phyloP scores from a whole-genome alignment of 2,888 invertebrate genomes.

The Caenorhabditis sulstoni region DNA sequence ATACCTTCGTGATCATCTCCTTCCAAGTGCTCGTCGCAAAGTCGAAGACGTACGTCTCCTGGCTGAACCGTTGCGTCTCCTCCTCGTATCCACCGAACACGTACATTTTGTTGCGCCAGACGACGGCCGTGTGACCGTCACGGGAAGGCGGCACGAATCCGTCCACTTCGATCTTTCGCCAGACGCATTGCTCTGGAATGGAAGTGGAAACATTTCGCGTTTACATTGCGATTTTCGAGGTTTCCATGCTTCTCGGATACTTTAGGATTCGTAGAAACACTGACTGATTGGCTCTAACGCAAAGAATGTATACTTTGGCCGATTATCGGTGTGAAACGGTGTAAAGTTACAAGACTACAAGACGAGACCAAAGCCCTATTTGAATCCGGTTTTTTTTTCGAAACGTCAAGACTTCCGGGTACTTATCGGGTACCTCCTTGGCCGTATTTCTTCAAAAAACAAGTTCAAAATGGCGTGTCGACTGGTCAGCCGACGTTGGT shows the following conservation, averaged over 20 bases:
- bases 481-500: no score
- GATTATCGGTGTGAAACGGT: no score
- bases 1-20: slow-evolving; percentile 75
- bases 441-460: background rate
- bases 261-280: no score
- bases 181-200: slow-evolving; percentile 80
- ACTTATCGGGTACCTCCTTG: background rate
- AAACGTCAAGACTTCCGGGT: background rate
- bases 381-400: background rate
- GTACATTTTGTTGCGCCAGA: slow-evolving; percentile 85
- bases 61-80: slow-evolving; percentile 88
- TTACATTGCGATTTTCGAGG: no score
- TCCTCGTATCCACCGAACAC: slow-evolving; percentile 95
- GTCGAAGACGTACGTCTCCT: slow-evolving; percentile 88
- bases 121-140: slow-evolving; percentile 91
- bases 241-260: no score
- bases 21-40: slow-evolving; percentile 87
- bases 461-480: background rate
- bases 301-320: no score
- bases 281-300: no score
- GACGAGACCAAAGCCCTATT: no score
- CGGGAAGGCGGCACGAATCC: slow-evolving; percentile 88
- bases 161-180: slow-evolving; percentile 81
- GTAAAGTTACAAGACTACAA: no score
- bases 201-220: no score